A percentile compares a stretch with the other conserved stretches of the same genome.
Conservation (phyloP, 2,888 invertebrate genomes). For the Ceramica pisi region DNA sequence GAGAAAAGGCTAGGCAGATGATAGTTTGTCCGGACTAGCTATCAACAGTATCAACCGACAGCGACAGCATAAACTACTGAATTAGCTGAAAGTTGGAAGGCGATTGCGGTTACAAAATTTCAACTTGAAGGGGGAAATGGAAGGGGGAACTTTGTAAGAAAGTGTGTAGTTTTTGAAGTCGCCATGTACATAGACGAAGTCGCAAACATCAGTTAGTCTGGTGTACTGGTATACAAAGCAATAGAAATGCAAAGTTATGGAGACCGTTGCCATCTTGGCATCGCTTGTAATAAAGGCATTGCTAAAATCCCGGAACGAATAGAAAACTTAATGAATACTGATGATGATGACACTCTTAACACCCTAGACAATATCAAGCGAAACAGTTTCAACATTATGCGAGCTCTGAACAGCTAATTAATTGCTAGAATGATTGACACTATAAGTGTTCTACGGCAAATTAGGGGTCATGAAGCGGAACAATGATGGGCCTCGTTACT, state of each 20-base stretch:
- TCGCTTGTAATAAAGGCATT: not conserved
- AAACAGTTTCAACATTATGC: slow-evolving; percentile 21
- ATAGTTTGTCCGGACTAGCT: too few relatives aligned
- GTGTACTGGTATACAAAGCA: not conserved
- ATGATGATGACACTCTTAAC: not conserved
- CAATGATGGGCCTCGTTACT: not conserved
- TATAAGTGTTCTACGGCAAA: slow-evolving; percentile 30
- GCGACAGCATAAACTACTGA: too few relatives aligned
- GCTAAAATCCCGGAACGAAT: not conserved
- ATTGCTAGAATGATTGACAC: slow-evolving; percentile 48
- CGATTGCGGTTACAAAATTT: too few relatives aligned
- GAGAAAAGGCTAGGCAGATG: too few relatives aligned
- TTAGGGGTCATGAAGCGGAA: slow-evolving; percentile 34
- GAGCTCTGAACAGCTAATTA: slow-evolving; percentile 6
- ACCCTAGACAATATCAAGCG: not conserved
- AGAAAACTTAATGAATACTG: not conserved
- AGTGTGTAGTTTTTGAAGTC: too few relatives aligned
- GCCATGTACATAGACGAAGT: too few relatives aligned
- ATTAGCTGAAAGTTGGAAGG: too few relatives aligned
- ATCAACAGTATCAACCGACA: too few relatives aligned
- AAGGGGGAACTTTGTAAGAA: too few relatives aligned
- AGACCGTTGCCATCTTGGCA: not conserved
- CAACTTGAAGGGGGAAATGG: too few relatives aligned
- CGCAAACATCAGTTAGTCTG: too few relatives aligned
- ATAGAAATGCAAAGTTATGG: not conserved